A percentile compares a stretch with the other conserved stretches of the same genome.
Conservation (phyloP, 1,140 invertebrate genomes). For the Sycophaga agraensis region DNA sequence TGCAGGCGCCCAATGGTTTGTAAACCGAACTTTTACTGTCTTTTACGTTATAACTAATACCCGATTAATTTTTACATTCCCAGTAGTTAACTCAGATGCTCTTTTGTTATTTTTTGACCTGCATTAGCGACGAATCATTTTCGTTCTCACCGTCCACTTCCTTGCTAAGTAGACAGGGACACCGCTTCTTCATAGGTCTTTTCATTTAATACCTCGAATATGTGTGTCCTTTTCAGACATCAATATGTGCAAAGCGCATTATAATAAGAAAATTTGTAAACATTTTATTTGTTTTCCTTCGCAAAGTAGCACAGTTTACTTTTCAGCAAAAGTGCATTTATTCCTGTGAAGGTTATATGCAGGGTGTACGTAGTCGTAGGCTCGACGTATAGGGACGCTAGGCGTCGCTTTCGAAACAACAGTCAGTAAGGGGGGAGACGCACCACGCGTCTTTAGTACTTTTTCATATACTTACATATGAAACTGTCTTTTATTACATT, state of each 20-base stretch:
- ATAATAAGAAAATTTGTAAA: neutral
- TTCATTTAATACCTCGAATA: neutral
- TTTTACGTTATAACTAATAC: neutral
- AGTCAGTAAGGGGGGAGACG: neutral
- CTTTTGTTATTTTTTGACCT: too few relatives aligned
- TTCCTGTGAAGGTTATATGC: slow-evolving; percentile 10
- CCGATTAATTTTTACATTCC: neutral
- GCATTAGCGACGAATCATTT: neutral
- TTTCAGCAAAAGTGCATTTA: neutral
- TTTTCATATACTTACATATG: too few relatives aligned
- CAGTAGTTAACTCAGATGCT: neutral
- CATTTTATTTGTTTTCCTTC: neutral
- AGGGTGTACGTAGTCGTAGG: neutral
- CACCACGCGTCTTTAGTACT: neutral
- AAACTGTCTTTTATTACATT: too few relatives aligned
- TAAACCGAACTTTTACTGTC: slow-evolving; percentile 26
- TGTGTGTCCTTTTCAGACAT: neutral
- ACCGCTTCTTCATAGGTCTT: too few relatives aligned
- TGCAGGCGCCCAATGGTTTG: slow-evolving; percentile 58
- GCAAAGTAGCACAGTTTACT: neutral
- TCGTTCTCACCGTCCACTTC: neutral
- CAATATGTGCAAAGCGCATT: too few relatives aligned
- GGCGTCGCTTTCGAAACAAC: slow-evolving; percentile 33
- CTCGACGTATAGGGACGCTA: slow-evolving; percentile 23
- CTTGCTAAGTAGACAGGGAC: too few relatives aligned